Evolutionary conservation across 2,888 invertebrate genomes (phyloP).

Genomic region (Andrena bicolor): DNA sequence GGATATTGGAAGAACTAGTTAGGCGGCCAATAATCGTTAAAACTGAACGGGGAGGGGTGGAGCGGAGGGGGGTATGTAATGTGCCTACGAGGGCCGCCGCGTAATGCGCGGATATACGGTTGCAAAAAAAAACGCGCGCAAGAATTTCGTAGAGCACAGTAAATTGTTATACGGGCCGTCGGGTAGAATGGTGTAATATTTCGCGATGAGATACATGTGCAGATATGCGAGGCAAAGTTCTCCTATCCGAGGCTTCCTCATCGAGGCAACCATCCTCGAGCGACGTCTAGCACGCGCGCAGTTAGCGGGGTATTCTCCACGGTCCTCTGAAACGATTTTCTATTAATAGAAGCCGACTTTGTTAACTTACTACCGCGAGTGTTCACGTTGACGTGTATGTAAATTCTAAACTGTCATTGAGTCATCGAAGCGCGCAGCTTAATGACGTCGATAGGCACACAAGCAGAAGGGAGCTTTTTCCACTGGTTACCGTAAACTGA

Average conservation of each 20-base stretch:
- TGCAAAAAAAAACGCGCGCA: not conserved
- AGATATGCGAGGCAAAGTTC: too few species aligned
- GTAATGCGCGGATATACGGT: not conserved
- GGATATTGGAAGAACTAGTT: constrained; percentile 59
- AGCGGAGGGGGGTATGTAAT: not conserved
- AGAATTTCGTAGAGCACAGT: not conserved
- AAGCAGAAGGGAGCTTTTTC: too few species aligned
- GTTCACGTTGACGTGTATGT: too few species aligned
- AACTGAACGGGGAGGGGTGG: not conserved
- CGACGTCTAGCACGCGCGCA: not conserved
- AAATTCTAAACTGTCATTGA: too few species aligned
- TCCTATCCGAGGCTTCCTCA: too few species aligned
- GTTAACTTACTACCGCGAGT: too few species aligned
- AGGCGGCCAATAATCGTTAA: constrained; percentile 50
- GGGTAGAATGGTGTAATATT: constrained; percentile 1
- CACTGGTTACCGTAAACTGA: too few species aligned
- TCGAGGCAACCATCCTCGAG: too few species aligned
- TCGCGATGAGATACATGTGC: not conserved
- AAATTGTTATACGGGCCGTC: not conserved
- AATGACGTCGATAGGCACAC: too few species aligned
- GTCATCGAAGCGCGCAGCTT: too few species aligned
- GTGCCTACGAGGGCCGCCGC: not conserved
- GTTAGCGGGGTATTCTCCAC: not conserved
- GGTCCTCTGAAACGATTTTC: too few species aligned
- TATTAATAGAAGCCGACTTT: too few species aligned